Evolutionary conservation across 2,113 vertebrate species (phyloP).

Genomic region (Acrocephalus arundinaceus): DNA sequence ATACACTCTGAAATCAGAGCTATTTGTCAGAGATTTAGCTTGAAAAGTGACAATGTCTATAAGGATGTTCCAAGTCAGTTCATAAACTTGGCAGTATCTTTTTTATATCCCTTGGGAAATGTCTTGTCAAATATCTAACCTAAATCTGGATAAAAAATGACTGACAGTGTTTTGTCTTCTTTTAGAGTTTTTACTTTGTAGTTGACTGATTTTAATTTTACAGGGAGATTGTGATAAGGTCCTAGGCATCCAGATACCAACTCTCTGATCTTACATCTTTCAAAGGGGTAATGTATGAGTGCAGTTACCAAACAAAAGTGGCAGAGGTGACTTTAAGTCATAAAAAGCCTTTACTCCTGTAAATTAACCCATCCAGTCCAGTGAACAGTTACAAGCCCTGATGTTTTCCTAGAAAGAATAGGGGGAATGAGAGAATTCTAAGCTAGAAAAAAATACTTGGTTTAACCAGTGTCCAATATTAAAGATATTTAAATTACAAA

Average conservation of each 20-base stretch:
- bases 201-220: slow-evolving; percentile 10
- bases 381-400: not conserved
- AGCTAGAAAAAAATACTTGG: not conserved
- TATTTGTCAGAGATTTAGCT: not conserved
- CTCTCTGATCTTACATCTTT: not conserved
- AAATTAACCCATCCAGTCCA: not conserved
- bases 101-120: not conserved
- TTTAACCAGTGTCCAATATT: not conserved
- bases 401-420: not conserved
- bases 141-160: slow-evolving; percentile 30
- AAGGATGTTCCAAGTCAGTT: not conserved
- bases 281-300: not conserved
- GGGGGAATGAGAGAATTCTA: not conserved
- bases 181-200: not conserved
- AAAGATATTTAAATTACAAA: not conserved
- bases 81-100: not conserved
- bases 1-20: not conserved
- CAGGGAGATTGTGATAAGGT: not conserved
- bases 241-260: not conserved
- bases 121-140: not conserved
- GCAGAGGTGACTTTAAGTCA: not conserved
- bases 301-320: not conserved
- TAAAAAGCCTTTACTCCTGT: not conserved
- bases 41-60: not conserved
- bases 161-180: not conserved